Evolutionary conservation across 2,113 vertebrate species (phyloP), one percentile per base, ranked within the genome.

Genomic region (Acanthochromis polyacanthus): DNA sequence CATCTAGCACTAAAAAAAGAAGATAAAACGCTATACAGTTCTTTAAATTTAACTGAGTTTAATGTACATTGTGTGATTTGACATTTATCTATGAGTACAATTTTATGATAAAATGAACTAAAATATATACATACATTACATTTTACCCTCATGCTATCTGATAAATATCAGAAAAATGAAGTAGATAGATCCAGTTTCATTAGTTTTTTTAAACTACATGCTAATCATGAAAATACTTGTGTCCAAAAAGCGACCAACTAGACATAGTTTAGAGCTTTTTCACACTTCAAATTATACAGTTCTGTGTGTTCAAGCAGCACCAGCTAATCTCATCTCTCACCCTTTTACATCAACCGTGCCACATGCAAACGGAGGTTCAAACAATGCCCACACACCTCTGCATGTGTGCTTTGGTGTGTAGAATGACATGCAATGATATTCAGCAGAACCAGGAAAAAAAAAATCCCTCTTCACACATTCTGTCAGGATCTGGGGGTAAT

Each of bases 401-500:
- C 89, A 91, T 79, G 82, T 90, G 79, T 93, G 75, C 55, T 63
- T 58, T 76, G 75, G 86, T 82, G 72, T 89, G 85, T 87, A 75
- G 57, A 85, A 58, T 67, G 66, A 83, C 43, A 81, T 79, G 75
- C 86, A 80, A 23, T 86, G 83, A 92, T 83, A 88, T 88, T 91
- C 65, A 86, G 45, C 85, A 91, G 88, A 56, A 68, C 78, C 72
- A 76, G 67, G 69, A 82, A 75, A 86, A 79, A 86, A 77, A 82
- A 86, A 77, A 82, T 59, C 17, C 57, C 58, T 60, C 57, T 82
- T 87, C 50, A 53, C 75, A 88, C 85, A 75, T 82, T 89, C 74
- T 70, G 67, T 81, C 51, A 77, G 20, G 81, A 84, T 86, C 77
- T 89, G 78, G 83, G 74, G 75, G 57, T 76, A 73, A 85, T 85